Evolutionary conservation across 2,888 invertebrate genomes (phyloP), one percentile per base, ranked within the genome.

Genomic region (Limnephilus lunatus): DNA sequence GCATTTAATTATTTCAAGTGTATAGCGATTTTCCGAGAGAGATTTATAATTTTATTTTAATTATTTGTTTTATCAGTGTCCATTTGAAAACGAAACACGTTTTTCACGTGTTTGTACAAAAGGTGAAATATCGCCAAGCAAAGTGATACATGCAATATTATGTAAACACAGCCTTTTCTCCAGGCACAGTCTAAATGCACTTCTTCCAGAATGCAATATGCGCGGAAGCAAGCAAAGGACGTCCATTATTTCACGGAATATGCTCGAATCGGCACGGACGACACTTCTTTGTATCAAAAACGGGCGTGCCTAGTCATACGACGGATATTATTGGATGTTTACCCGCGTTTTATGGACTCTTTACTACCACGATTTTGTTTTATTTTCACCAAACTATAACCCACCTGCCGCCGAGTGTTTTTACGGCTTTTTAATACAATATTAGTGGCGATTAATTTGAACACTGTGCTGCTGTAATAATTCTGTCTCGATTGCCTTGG

Each of bases 261-360:
- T 82, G 93, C 91, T 91, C 85, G 90, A 91, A 92, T 92, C 68
- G 91, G 92, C 93, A 93, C 93, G 93, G 85, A 89, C 92, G 85
- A 91, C 91, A 80, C 91, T 93, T 90, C 93, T 93, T 92, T 88
- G 92, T 81, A 44, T 80, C 81, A 81, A 85, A 92, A 90, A 31
- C 85, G 91, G 89, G 89, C 92, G 92, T 93, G 93, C 88, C 89
- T 90, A 90, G 92, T 81, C 89, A 88, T 91, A 90, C 83, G 39
- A 25, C 12, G 89, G 90, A 44, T 87, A 53, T 92, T 92, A 93
- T 93, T 89, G 92, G 90, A 80, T 90, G 92, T 92, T 92, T 92
- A 92, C 85, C 44, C 31, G 90, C 83, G 85, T 92, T 93, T 93
- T 93, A 93, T 92, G 89, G 91, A 90, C 92, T 93, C 90, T 93